phyloP scores from a whole-genome alignment of 2,888 invertebrate species.

The Diarsia rubi region DNA sequence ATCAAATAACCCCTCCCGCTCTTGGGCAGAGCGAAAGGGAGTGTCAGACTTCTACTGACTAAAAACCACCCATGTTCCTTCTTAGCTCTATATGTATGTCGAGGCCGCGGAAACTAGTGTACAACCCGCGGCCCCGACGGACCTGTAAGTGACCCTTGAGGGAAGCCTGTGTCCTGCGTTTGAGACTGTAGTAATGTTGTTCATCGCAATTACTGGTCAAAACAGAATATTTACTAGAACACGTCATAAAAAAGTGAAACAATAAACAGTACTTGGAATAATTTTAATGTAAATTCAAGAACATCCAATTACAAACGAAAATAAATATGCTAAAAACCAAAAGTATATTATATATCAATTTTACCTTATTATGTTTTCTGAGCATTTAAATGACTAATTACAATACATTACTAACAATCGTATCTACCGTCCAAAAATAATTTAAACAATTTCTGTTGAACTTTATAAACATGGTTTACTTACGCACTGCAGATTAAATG shows the following conservation, averaged over 20 bases:
- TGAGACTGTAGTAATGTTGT: neutral
- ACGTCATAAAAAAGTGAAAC: neutral
- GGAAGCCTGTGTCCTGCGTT: neutral
- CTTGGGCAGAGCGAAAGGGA: too few species aligned
- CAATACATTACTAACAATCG: neutral
- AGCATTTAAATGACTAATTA: neutral
- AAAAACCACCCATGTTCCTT: too few species aligned
- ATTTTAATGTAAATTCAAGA: neutral
- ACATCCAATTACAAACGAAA: neutral
- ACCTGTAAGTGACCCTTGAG: neutral
- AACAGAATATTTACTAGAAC: neutral
- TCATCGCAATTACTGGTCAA: neutral
- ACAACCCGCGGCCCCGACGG: too few species aligned
- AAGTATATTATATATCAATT: neutral
- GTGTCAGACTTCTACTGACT: too few species aligned
- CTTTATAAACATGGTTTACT: neutral
- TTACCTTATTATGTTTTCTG: neutral
- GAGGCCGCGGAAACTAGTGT: too few species aligned
- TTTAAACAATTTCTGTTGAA: neutral
- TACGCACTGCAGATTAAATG: neutral
- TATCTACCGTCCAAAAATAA: neutral
- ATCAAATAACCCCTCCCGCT: too few species aligned
- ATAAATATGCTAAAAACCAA: neutral
- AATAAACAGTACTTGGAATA: neutral
- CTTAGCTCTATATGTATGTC: too few species aligned